Base-by-base conservation (phyloP, 30 jellyfish, hydroid and myxozoan species). In the Hydractinia echinata region DNA sequence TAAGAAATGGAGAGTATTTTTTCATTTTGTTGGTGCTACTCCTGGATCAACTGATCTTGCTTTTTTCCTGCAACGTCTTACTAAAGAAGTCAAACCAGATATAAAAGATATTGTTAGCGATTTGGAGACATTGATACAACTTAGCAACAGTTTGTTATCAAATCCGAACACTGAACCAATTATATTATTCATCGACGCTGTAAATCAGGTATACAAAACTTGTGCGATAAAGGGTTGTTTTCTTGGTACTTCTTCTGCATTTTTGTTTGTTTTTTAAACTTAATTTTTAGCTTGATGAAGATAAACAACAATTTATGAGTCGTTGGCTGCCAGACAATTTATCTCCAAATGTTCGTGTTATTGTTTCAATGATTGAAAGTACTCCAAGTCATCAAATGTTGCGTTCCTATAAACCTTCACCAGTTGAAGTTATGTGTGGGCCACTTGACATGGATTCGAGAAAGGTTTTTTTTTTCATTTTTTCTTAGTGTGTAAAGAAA, bases 41-140 rank as follows among this genome's bases (percentile, higher is more conserved):
- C 99, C 99, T 16, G 99, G 99, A 4, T 94, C 99, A 62, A 94
- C 99, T 4, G 99, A 94, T 82, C 93, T 94, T 39, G 99, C 99
- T 5, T 94, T 94, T 80, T 94, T 94, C 71, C 77, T 94, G n/a
- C 99, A 94, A 82, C 72, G 99, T 58, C 81, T 94, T 79, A 88
- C 88, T 4, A 94, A 94, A 73, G 99, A 94, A 73, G 72, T 85
- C 62, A 88, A 88, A 61, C 96, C 99, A 7, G 99, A 88, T 54
- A 89, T 88, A 96, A 94, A 94, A 80, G 99, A 94, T 71, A 87
- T 94, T 7, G 96, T 85, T 49, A 84, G 96, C 48, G 99, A 94
- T 79, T 64, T 94, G 8, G 99, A 94, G 71, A 84, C 95, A 1
- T 82, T 94, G 71, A 94, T 88, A 55, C 99, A 94, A 79, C 88